Evolutionary conservation across 2,113 vertebrate genomes (phyloP).

Genomic region (Xyrauchen texanus): DNA sequence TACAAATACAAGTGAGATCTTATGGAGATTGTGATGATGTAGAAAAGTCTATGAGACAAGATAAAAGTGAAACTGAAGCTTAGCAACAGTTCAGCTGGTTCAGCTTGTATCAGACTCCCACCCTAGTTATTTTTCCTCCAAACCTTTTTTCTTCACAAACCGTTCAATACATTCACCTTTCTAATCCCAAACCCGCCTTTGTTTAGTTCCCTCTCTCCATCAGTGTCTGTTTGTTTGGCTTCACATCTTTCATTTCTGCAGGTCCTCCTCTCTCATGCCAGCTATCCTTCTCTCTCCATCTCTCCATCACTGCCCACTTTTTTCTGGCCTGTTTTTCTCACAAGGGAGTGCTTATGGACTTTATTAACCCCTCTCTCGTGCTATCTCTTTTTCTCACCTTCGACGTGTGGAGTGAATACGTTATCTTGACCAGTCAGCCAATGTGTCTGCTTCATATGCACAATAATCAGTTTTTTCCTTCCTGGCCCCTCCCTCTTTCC

Average conservation of each 20-base stretch:
- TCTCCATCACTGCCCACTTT: conserved; percentile 54
- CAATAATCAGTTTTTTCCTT: conserved; percentile 60
- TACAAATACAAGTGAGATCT: not conserved
- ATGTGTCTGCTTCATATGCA: conserved; percentile 63
- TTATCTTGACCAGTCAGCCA: conserved; percentile 60
- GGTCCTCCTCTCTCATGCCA: too few species aligned
- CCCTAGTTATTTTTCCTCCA: conserved; percentile 9
- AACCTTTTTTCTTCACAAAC: conserved; percentile 52
- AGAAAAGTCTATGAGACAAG: not conserved
- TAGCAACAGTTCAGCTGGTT: conserved; percentile 5
- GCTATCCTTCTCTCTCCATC: conserved; percentile 36
- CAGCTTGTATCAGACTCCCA: not conserved
- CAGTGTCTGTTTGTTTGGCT: conserved; percentile 55
- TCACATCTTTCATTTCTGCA: conserved; percentile 22
- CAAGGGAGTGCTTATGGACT: conserved; percentile 44
- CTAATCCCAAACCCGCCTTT: conserved; percentile 55
- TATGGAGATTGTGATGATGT: conserved; percentile 8
- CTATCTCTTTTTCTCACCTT: conserved; percentile 29
- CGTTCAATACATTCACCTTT: conserved; percentile 73
- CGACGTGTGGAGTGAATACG: conserved; percentile 45
- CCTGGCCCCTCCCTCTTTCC: not conserved
- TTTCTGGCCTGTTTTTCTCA: conserved; percentile 50
- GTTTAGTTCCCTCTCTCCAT: conserved; percentile 60
- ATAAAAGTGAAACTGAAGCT: not conserved
- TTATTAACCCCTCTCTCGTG: conserved; percentile 44